These are phyloP conservation scores for Drosophila funebris DNA, from an alignment of 1,140 invertebrate species.

Conservation along the genomic window DNA sequence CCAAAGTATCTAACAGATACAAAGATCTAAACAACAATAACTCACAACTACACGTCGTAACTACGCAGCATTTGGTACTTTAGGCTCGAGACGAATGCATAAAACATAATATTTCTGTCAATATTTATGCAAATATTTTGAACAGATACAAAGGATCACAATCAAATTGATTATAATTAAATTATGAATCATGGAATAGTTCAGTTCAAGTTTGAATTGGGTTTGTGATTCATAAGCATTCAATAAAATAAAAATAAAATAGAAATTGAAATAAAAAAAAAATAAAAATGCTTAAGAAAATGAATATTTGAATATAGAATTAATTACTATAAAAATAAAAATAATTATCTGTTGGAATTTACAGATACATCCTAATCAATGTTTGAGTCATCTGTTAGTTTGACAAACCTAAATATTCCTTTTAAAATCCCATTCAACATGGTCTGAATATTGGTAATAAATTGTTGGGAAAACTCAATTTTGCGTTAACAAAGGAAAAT, in stretches of 20 bases:
- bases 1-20: conserved; percentile 65
- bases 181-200: conserved; percentile 5
- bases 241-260: not conserved
- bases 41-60: conserved; percentile 3
- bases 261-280: not conserved
- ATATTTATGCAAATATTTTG: conserved; percentile 26
- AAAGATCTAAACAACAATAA: not conserved
- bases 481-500: not conserved
- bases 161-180: not conserved
- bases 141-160: not conserved
- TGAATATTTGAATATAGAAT: not conserved
- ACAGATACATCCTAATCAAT: too few species aligned
- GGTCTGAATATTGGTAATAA: conserved; percentile 8
- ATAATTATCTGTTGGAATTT: too few species aligned
- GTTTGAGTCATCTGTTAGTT: not conserved
- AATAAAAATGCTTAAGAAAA: not conserved
- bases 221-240: not conserved
- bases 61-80: conserved; percentile 47
- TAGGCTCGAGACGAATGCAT: not conserved
- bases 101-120: conserved; percentile 33
- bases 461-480: conserved; percentile 23
- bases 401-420: not conserved
- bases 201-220: not conserved
- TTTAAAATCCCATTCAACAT: not conserved
- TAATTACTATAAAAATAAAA: too few species aligned